These are phyloP conservation scores for Folsomia manolachei DNA, from an alignment of 2,888 invertebrate genomes.

Conservation along the genomic window DNA sequence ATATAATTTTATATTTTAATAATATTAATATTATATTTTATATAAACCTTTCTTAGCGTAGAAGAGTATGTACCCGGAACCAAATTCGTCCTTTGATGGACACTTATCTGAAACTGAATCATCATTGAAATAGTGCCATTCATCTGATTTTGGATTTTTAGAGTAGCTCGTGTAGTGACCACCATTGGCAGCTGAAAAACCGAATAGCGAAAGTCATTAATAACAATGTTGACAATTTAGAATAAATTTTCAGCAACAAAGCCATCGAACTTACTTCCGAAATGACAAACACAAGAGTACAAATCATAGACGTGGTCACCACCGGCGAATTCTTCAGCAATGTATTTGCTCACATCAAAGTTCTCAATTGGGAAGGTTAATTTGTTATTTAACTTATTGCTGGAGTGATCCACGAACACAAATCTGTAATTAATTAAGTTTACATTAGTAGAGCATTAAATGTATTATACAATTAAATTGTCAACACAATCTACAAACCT, in stretches of 20 bases:
- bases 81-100: slow-evolving; percentile 62
- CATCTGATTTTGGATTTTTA: slow-evolving; percentile 59
- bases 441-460: slow-evolving; percentile 6
- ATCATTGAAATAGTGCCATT: slow-evolving; percentile 65
- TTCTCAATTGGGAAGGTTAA: slow-evolving; percentile 63
- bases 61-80: slow-evolving; percentile 64
- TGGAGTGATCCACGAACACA: slow-evolving; percentile 63
- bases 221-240: not conserved
- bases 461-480: not conserved
- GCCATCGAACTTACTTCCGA: slow-evolving; percentile 60
- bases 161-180: slow-evolving; percentile 65
- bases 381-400: slow-evolving; percentile 64
- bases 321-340: slow-evolving; percentile 53
- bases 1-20: not conserved
- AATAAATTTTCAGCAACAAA: too few relatives aligned
- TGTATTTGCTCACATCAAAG: slow-evolving; percentile 58
- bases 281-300: slow-evolving; percentile 65
- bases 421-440: slow-evolving; percentile 56
- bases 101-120: slow-evolving; percentile 59
- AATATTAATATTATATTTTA: not conserved
- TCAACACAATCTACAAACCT: slow-evolving; percentile 52
- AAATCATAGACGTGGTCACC: slow-evolving; percentile 57
- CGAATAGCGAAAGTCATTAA: not conserved
- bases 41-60: slow-evolving; percentile 60
- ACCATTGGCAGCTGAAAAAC: slow-evolving; percentile 59